phyloP scores from a whole-genome alignment of 2,797 vertebrate species.

The Sebastes elongatus region DNA sequence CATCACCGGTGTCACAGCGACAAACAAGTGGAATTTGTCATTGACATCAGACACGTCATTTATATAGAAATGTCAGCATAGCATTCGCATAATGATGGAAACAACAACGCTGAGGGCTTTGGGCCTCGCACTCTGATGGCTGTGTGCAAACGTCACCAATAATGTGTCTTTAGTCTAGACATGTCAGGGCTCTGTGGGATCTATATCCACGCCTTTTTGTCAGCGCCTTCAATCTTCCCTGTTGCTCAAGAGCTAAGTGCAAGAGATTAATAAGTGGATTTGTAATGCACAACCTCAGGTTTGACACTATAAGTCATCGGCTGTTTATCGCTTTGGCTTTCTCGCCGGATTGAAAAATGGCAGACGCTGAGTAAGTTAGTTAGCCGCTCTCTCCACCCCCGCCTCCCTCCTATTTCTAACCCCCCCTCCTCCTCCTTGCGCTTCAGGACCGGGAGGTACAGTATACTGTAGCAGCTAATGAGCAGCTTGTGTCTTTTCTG shows the following conservation, averaged over 20 bases:
- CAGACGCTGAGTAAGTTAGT: constrained; percentile 69
- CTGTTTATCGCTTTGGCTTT: constrained; percentile 76
- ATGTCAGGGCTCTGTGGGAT: constrained; percentile 70
- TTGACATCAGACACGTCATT: constrained; percentile 71
- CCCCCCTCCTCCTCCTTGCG: neutral
- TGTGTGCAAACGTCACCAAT: constrained; percentile 72
- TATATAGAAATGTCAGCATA: constrained; percentile 79
- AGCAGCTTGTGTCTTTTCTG: constrained; percentile 67
- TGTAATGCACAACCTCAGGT: constrained; percentile 78
- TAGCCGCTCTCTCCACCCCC: constrained; percentile 35
- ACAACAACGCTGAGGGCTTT: constrained; percentile 68
- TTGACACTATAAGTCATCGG: constrained; percentile 78
- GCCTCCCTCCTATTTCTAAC: neutral
- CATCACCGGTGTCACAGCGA: constrained; percentile 61
- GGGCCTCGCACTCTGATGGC: constrained; percentile 66
- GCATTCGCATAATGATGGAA: constrained; percentile 79
- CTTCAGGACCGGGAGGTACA: constrained; percentile 51
- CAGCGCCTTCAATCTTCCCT: constrained; percentile 74
- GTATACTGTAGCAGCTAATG: constrained; percentile 65
- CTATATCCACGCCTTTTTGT: constrained; percentile 77
- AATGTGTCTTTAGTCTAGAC: constrained; percentile 78
- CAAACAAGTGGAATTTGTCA: constrained; percentile 75
- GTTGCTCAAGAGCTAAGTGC: constrained; percentile 78
- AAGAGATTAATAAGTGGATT: constrained; percentile 80
- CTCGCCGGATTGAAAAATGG: constrained; percentile 74